Evolutionary conservation across 2,113 vertebrate species (phyloP), one percentile per base, ranked within the genome.

Genomic region (Erpornis zantholeuca): DNA sequence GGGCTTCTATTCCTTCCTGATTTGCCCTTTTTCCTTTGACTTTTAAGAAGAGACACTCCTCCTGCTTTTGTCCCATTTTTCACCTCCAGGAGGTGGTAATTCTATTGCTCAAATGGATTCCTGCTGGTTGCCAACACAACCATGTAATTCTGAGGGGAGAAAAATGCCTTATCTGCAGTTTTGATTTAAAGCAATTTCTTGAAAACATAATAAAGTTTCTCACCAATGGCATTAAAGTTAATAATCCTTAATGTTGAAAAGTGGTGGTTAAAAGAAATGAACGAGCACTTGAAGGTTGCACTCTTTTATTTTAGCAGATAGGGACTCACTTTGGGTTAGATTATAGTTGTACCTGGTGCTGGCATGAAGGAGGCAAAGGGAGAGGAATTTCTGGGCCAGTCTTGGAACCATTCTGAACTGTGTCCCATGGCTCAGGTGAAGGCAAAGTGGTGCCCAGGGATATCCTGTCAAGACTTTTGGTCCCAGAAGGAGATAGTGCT

Each of bases 61-160:
- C 68, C 94, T 88, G 76, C 92, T 94, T 96, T 96, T 96, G 96
- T 97, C 96, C 96, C 96, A 96, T 96, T 96, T 97, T 97, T 96
- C 96, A 96, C 96, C 96, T 97, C 96, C 96, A 96, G 96, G 96
- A 97, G 96, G 96, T 95, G 94, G 96, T 97, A 97, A 96, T 97
- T 97, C 96, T 97, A 95, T 96, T 97, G 96, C 95, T 96, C 91
- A 96, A 95, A 97, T 96, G 96, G 95, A 96, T 96, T 96, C 95
- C 93, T 96, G 95, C 96, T 97, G 92, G 92, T 96, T 96, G 96
- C 95, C 92, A 95, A 96, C 95, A 97, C 90, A 96, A 97, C 95
- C 92, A 96, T 96, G 95, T 96, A 96, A 97, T 96, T 96, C 94
- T 77, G 87, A 96, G 79, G 56, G 78, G 91, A 95, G 95, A 95